Evolutionary conservation across 2,888 invertebrate species (phyloP).

Genomic region (Lasioglossum pauxillum): DNA sequence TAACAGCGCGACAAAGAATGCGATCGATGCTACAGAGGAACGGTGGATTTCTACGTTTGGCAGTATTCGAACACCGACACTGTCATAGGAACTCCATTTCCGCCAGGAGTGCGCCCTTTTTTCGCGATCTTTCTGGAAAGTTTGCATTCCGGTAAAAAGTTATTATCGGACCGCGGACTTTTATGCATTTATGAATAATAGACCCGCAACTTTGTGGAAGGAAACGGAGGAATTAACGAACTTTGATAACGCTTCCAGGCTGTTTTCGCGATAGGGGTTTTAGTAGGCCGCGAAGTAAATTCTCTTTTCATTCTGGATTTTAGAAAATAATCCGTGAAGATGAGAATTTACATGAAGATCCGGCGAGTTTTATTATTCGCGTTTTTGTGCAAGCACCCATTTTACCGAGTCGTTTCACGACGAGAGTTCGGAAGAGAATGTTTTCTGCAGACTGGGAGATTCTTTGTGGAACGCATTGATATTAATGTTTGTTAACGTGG

Average conservation of each 20-base stretch:
- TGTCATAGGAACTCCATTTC: neutral
- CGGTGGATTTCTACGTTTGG: neutral
- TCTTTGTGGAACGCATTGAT: neutral
- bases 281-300: neutral
- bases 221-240: neutral
- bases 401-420: neutral
- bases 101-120: neutral
- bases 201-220: neutral
- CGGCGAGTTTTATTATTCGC: neutral
- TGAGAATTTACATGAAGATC: neutral
- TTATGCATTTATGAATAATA: neutral
- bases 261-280: neutral
- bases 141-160: neutral
- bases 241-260: neutral
- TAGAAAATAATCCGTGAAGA: neutral
- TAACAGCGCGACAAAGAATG: neutral
- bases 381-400: neutral
- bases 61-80: neutral
- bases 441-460: neutral
- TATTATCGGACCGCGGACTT: slow-evolving; percentile 1
- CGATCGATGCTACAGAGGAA: slow-evolving; percentile 8
- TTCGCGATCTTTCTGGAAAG: neutral
- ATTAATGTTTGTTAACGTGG: neutral
- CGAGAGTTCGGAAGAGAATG: neutral
- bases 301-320: neutral